Evolutionary conservation across 2,888 invertebrate genomes (phyloP), one percentile per base, ranked within the genome.

Genomic region (Anticlea derivata): DNA sequence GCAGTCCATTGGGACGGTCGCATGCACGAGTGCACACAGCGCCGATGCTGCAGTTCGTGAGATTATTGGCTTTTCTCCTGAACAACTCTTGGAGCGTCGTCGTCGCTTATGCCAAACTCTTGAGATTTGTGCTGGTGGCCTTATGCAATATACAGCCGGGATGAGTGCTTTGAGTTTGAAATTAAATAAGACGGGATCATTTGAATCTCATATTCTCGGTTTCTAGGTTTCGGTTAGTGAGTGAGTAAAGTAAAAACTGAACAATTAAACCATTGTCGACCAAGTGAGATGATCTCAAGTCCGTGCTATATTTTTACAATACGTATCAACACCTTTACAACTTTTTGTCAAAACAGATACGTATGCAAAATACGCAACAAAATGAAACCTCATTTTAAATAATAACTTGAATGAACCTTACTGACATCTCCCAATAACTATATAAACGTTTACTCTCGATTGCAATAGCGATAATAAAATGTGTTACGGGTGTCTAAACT

Each of bases 11-110:
- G n/a, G 47, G 47, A 33, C 33, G 33, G 27, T 39, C 8, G 11
- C n/a, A 31, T 31, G 47, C 39, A 33, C 31, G 39, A 40, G 47
- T 20, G 46, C 13, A 37, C 46, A 38, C 38, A 4, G 17, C n/a
- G n/a, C 34, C 20, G 10, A n/a, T 17, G 29, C 22, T 33, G 23
- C 10, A 38, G 2, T 29, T 26, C 22, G 4, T 33, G n/a, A 33
- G 47, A 47, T 39, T 40, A 40, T 48, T 46, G 38, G 38, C 38
- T 46, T 37, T 47, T 41, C 46, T 47, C 39, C 22, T 40, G 48
- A 48, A 48, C 34, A 40, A 29, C 17, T 40, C 34, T 22, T 7
- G 33, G 22, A 40, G 48, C 39, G 12, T 31, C 46, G 39, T 47
- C 33, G 20, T 7, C 11, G 22, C 7, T 47, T 39, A 26, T 7